Evolutionary conservation across 2,797 vertebrate genomes (phyloP).

Genomic region (Amblyopsis hoosieri): DNA sequence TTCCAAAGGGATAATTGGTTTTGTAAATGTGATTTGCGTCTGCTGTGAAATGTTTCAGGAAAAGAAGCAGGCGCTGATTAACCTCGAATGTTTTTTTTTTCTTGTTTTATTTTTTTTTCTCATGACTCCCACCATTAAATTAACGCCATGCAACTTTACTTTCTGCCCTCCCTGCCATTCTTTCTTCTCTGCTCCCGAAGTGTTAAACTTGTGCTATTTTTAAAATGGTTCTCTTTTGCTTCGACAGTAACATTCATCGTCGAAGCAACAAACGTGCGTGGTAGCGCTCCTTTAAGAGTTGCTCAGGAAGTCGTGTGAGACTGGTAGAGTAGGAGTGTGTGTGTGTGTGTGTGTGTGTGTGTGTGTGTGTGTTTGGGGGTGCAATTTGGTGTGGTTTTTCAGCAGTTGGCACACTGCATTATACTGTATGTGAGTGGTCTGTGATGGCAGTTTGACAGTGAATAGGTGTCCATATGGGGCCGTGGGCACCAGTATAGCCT

Average conservation of each 20-base stretch:
- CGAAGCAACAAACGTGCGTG: too few relatives aligned
- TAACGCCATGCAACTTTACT: background rate
- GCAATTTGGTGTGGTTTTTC: constrained; percentile 57
- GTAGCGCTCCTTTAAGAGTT: background rate
- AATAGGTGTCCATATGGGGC: constrained; percentile 67
- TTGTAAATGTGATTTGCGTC: constrained; percentile 47
- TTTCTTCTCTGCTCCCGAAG: constrained; percentile 21
- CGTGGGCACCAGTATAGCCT: constrained; percentile 60
- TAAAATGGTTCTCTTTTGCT: constrained; percentile 28
- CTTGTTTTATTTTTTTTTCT: too few relatives aligned
- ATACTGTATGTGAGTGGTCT: constrained; percentile 58
- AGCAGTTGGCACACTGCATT: constrained; percentile 70
- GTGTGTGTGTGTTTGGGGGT: constrained; percentile 1
- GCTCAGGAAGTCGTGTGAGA: constrained; percentile 36
- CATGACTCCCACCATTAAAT: background rate
- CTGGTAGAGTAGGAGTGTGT: background rate
- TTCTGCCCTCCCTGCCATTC: background rate
- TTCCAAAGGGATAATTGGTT: constrained; percentile 72
- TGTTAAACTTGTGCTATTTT: constrained; percentile 60
- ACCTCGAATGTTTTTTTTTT: constrained; percentile 55
- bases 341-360: constrained; percentile 1
- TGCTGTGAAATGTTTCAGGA: constrained; percentile 35
- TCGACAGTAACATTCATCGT: background rate
- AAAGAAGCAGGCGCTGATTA: constrained; percentile 53
- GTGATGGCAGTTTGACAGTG: constrained; percentile 65